A percentile compares a stretch with the other conserved stretches of the same genome.
Evolutionary conservation across 2,113 vertebrate genomes (phyloP).

Genomic region (Oreochromis tanganicae): DNA sequence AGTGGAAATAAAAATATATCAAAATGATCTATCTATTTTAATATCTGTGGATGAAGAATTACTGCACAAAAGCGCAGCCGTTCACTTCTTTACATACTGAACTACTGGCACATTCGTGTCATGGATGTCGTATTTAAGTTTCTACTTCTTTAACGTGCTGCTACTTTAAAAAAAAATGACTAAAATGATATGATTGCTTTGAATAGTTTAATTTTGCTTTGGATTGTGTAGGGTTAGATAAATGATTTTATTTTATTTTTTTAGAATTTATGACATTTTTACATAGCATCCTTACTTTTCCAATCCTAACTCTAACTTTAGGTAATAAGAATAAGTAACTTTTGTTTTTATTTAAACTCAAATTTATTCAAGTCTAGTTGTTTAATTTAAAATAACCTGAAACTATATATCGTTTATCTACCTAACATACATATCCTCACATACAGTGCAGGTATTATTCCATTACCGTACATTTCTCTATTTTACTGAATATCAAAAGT

Average conservation of each 20-base stretch:
- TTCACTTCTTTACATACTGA: not conserved
- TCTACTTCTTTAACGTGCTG: not conserved
- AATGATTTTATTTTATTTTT: not conserved
- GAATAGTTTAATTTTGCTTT: not conserved
- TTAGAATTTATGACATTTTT: not conserved
- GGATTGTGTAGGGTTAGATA: not conserved
- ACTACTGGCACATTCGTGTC: not conserved
- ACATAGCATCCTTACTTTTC: not conserved
- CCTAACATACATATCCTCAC: not conserved
- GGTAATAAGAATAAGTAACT: not conserved
- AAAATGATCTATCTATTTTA: not conserved
- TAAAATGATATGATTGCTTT: not conserved
- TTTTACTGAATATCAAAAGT: not conserved
- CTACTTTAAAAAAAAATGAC: not conserved
- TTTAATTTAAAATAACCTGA: not conserved
- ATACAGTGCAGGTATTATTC: not conserved
- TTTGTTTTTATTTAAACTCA: not conserved
- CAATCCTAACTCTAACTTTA: not conserved
- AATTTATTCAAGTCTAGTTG: not conserved
- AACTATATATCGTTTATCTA: not conserved
- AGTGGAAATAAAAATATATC: not conserved
- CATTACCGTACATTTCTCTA: not conserved
- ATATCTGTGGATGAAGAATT: not conserved
- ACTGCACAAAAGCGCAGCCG: not conserved
- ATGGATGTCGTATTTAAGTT: not conserved